Base-by-base conservation (phyloP, 2,888 invertebrate genomes). In the Pemphredon lugubris region DNA sequence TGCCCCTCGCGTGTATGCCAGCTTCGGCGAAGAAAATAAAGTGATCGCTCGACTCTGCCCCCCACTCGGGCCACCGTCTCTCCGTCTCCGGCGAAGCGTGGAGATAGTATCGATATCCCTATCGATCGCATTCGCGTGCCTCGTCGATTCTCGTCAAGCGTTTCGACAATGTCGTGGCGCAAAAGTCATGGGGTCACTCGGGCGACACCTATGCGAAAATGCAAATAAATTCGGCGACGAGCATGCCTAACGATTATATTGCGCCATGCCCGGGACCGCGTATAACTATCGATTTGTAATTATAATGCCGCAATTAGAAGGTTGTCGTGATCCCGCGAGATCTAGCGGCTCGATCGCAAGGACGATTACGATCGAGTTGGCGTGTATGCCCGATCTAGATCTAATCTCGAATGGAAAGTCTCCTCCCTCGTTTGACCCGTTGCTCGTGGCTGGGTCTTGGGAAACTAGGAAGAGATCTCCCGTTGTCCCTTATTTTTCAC, bases 231-330 rank as follows among this genome's bases (percentile, higher is more conserved):
- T 66, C 67, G 65, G 63, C 58, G 67, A 53, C 75, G 51, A 13
- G 60, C 77, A 66, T 74, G 70, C 77, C 77, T 76, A n/a, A 73
- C 80, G 76, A 78, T 80, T 80, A n/a, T n/a, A 80, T 80, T 80
- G 69, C 66, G 57, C 57, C 66, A 63, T 67, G 65, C 39, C n/a
- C n/a, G n/a, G n/a, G n/a, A n/a, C n/a, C 50, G 69, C 77, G 66
- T 57, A 75, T 77, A 75, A 71, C 71, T 74, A 53, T 50, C 79
- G 80, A 88, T 89, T 89, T 89, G 88, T 88, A 88, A 89, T 89
- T 89, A 87, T 89, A 89, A 89, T 89, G 83, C 84, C 64, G 84
- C 86, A 88, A 89, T 89, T 88, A 89, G 85, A 83, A 72, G 84
- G 75, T 80, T 79, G 86, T 87, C 87, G 88, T 87, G 88, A 88